Evolutionary conservation across 2,113 vertebrate species (phyloP), one percentile per base, ranked within the genome.

Genomic region (Haemorhous mexicanus): DNA sequence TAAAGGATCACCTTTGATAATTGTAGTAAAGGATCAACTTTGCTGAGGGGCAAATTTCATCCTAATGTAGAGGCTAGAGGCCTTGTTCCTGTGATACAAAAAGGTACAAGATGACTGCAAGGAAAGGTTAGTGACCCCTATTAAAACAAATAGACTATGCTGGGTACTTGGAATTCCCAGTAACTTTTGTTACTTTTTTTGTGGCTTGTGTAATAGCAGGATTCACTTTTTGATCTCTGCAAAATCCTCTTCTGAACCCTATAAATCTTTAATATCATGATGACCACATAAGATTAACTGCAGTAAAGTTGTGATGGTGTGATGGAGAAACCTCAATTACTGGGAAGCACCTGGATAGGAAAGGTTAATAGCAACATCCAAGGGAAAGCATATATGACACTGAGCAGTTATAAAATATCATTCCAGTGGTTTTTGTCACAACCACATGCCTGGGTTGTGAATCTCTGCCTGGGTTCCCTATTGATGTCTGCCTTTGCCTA

Each of bases 71-170:
- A 55, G 6, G 19, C 11, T 63, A 27, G 13, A 69, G 35, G 68
- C 30, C 81, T 66, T 90, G 27, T 70, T 77, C 55, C 43, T 59
- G 37, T 39, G 58, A 50, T 26, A 32, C 32, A 66, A 70, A 77
- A 82, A 55, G 4, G n/a, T 80, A 64, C 66, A 77, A 67, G 68
- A 64, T 3, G 12, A 30, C 30, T 82, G 21, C 21, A 41, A 55
- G 56, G 76, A 90, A 87, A 90, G 63, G 47, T 76, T 52, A 81
- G 21, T 44, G 49, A 85, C 68, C 64, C 28, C 23, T 74, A 41
- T 78, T 91, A 95, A 85, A 97, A 91, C 76, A 86, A 93, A 87
- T 59, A 66, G 32, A 49, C 46, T 89, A 18, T 35, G 13, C 39
- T 80, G 44, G 17, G 32, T 87, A 56, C 74, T 95, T 64, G 68